These are phyloP conservation scores for Melieria crassipennis DNA, from an alignment of 2,888 invertebrate species.

Conservation along the genomic window DNA sequence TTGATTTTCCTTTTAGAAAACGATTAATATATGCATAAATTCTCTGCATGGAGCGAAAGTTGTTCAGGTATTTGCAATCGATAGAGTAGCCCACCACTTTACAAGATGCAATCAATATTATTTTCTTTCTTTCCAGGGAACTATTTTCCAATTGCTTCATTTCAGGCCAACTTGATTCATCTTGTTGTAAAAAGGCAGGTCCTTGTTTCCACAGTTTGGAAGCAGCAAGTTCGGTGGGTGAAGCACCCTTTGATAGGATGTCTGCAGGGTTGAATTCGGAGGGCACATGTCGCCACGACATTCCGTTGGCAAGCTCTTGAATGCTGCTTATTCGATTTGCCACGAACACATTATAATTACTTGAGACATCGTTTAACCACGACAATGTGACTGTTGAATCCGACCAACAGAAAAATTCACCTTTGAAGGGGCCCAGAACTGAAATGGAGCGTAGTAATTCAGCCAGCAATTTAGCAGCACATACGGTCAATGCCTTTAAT, in stretches of 20 bases:
- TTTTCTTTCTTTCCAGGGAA: neutral
- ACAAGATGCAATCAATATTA: neutral
- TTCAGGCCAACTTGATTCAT: constrained; percentile 15
- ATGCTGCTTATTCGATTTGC: constrained; percentile 11
- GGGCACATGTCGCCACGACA: neutral
- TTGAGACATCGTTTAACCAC: neutral
- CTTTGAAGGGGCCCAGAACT: neutral
- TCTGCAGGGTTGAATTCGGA: constrained; percentile 3
- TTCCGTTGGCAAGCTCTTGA: constrained; percentile 5
- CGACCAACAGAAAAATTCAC: constrained; percentile 8
- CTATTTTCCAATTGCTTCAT: neutral
- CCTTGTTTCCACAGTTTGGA: constrained; percentile 23
- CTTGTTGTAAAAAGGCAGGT: constrained; percentile 13
- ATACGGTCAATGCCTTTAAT: neutral
- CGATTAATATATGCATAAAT: no score
- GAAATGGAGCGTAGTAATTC: neutral
- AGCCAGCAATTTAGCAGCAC: constrained; percentile 1
- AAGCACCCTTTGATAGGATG: neutral
- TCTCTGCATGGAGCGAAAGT: constrained; percentile 19
- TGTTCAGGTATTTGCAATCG: constrained; percentile 20
- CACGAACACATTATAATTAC: neutral
- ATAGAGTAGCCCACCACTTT: constrained; percentile 4
- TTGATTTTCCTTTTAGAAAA: no score
- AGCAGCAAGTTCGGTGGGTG: neutral
- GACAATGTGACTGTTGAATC: neutral